phyloP scores from a whole-genome alignment of 2,888 invertebrate genomes.

The Cyclophora punctaria region DNA sequence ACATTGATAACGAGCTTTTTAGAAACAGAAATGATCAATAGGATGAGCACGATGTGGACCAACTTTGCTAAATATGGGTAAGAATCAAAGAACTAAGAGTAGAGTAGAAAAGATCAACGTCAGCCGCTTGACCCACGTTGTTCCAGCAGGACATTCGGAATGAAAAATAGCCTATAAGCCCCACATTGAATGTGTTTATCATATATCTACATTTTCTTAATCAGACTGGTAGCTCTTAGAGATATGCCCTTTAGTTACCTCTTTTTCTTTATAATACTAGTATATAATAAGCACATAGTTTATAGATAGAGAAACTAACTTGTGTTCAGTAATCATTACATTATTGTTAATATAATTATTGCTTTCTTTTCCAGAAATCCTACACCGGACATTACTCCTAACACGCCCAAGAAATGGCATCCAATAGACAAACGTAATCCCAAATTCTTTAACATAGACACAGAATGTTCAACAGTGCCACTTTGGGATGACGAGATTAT shows the following conservation, averaged over 20 bases:
- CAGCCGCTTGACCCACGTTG: too few relatives aligned
- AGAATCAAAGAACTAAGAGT: slow-evolving; percentile 2
- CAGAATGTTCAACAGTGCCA: slow-evolving; percentile 30
- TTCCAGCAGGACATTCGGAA: too few relatives aligned
- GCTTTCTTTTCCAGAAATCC: slow-evolving; percentile 42
- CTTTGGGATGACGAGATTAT: slow-evolving; percentile 44
- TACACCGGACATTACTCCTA: slow-evolving; percentile 28
- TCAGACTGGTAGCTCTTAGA: too few relatives aligned
- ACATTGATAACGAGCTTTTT: slow-evolving; percentile 29
- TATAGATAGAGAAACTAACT: too few relatives aligned
- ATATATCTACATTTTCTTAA: too few relatives aligned
- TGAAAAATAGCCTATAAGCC: too few relatives aligned
- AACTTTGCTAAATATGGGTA: slow-evolving; percentile 63
- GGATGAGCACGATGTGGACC: slow-evolving; percentile 53
- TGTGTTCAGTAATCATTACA: too few relatives aligned
- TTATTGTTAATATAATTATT: neutral
- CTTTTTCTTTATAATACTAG: too few relatives aligned
- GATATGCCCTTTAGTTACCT: too few relatives aligned
- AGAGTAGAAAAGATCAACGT: too few relatives aligned
- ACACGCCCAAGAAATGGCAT: slow-evolving; percentile 37
- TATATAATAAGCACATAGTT: too few relatives aligned
- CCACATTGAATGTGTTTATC: too few relatives aligned
- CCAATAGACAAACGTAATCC: slow-evolving; percentile 31
- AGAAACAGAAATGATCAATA: slow-evolving; percentile 40
- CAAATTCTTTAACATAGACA: slow-evolving; percentile 40